Conservation (phyloP, 2,797 vertebrate genomes). For the Telmatherina bonti region DNA sequence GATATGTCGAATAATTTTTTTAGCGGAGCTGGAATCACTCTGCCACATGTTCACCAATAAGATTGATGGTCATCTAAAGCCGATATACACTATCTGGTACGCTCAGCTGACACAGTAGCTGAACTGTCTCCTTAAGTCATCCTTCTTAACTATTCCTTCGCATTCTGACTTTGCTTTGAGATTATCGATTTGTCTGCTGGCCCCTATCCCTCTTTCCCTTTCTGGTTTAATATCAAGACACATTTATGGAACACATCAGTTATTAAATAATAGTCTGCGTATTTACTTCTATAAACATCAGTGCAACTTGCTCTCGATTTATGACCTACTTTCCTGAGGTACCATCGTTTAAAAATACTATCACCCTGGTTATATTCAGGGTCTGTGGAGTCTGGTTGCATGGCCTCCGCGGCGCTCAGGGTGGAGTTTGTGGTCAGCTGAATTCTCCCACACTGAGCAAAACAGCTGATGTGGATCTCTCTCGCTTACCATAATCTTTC, state of each 20-base stretch:
- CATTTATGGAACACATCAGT: slow-evolving; percentile 65
- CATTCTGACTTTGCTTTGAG: slow-evolving; percentile 57
- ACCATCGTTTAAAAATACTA: slow-evolving; percentile 72
- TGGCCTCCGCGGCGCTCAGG: slow-evolving; percentile 49
- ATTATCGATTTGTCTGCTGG: slow-evolving; percentile 30
- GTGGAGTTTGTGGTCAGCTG: slow-evolving; percentile 68
- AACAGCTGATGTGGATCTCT: slow-evolving; percentile 56
- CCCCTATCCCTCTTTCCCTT: slow-evolving; percentile 39
- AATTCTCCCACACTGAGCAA: slow-evolving; percentile 56
- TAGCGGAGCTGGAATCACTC: slow-evolving; percentile 31
- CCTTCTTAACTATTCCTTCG: slow-evolving; percentile 53
- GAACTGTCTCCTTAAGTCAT: slow-evolving; percentile 48
- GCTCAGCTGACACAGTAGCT: slow-evolving; percentile 55
- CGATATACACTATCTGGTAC: slow-evolving; percentile 46
- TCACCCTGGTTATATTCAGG: slow-evolving; percentile 60
- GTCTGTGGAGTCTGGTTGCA: slow-evolving; percentile 67
- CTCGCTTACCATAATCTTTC: slow-evolving; percentile 60
- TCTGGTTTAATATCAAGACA: slow-evolving; percentile 50
- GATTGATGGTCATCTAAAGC: slow-evolving; percentile 47
- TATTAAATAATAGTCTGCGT: slow-evolving; percentile 62
- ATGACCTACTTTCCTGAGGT: slow-evolving; percentile 76
- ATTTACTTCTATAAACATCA: slow-evolving; percentile 69
- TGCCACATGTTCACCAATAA: slow-evolving; percentile 35
- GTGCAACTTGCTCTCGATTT: slow-evolving; percentile 61
- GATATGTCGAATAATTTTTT: slow-evolving; percentile 21